Percentiles rank a stretch among this genome's conserved stretches.
These are phyloP conservation scores for Bilobella aurantiaca DNA, from an alignment of 1,140 invertebrate species.

Conservation along the genomic window DNA sequence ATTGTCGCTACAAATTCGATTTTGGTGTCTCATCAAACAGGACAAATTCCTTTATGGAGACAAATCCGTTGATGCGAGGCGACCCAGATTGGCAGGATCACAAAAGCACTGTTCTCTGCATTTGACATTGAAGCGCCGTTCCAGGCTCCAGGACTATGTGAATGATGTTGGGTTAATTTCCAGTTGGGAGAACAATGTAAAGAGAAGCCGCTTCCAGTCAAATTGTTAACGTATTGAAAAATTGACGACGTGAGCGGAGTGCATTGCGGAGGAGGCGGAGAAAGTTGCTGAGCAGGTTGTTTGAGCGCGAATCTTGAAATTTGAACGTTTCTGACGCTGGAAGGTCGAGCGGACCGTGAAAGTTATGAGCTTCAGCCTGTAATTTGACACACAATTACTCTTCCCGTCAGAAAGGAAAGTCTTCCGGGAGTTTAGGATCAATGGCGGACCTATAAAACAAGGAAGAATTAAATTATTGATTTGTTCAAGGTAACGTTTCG, in stretches of 20 bases:
- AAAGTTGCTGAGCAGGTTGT: too few relatives aligned
- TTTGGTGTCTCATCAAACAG: not conserved
- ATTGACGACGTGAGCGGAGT: too few relatives aligned
- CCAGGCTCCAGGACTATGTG: too few relatives aligned
- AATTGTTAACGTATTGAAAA: too few relatives aligned
- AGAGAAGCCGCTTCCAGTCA: not conserved
- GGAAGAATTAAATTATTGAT: constrained; percentile 18
- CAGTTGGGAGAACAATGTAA: not conserved
- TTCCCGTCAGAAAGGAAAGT: not conserved
- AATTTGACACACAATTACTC: constrained; percentile 15
- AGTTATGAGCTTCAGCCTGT: not conserved
- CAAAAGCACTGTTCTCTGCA: too few relatives aligned
- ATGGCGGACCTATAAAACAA: not conserved
- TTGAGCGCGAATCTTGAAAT: too few relatives aligned
- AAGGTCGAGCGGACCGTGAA: not conserved
- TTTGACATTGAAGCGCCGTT: too few relatives aligned
- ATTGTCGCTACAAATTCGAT: not conserved
- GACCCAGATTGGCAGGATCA: too few relatives aligned
- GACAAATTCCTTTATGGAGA: too few relatives aligned
- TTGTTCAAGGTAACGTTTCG: not conserved
- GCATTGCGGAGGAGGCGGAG: too few relatives aligned
- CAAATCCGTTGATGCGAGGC: too few relatives aligned
- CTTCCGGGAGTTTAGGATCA: not conserved
- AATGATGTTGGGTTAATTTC: too few relatives aligned
- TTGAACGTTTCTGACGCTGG: not conserved